Evolutionary conservation across 64 coral and sea anemone species (phyloP), one percentile per base, ranked within the genome.

Genomic region (Dendrophyllia cribrosa): DNA sequence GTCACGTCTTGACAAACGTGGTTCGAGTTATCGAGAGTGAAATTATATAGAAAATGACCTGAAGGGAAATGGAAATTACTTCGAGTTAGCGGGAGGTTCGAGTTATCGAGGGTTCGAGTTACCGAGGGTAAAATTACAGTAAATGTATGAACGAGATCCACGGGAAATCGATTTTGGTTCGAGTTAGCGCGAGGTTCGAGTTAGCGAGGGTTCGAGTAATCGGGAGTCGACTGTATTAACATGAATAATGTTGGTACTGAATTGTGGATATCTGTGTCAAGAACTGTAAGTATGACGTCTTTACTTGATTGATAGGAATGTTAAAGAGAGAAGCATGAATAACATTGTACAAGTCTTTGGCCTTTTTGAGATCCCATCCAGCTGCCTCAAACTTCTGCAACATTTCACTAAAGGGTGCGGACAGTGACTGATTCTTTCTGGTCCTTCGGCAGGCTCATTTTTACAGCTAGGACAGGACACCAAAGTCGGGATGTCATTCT

Each of bases 301-400:
- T 62, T 68, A 86, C 83, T 64, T 72, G 61, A 5, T 86, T 34
- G 34, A 67, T 86, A 4, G 83, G 83, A 48, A 86, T 44, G 61
- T 86, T 64, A 21, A 86, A 49, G 43, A 46, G 67, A 47, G 83
- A 64, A 59, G 59, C 83, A 26, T 86, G 83, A 10, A 86, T 86
- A 24, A 86, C 83, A 86, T 86, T 86, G 62, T 19, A 70, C 43
- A 47, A 70, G 61, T 86, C 66, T 43, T 86, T 86, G 26, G 83
- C 83, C 83, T 21, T 86, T 61, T 86, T 86, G 15, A 86, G 64
- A 53, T 86, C 83, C 13, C n/a, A n/a, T 63, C 83, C 83, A 65
- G 61, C 58, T 49, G 59, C 67, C 26, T 51, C 64, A 72, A 86
- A 61, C 51, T 86, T 86, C 64, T 70, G 83, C 58, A 77, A 19